Base-by-base conservation (phyloP, 2,888 invertebrate genomes). In the Chrysomela aeneicollis region DNA sequence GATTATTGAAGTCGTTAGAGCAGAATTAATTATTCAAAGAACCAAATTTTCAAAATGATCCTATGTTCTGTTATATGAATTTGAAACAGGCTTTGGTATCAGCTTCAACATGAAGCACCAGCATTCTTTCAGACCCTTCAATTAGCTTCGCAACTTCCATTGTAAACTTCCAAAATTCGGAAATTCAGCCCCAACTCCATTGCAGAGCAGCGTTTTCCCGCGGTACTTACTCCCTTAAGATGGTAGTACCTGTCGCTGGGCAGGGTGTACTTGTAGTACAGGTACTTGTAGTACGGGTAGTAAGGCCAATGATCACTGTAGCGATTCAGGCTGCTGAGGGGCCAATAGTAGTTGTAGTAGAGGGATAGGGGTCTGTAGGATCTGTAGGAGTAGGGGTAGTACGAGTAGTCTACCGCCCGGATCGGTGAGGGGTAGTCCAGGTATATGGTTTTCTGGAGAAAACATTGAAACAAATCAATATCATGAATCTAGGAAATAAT, bases 291-390 rank as follows among this genome's bases (percentile, higher is more conserved):
- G 64, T 74, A 73, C 6, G 73, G 72, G 58, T 72, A 71, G 60
- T 71, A 72, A 6, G 75, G 75, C 74, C 76, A 76, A 54, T 69
- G 66, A 46, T 67, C 70, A 35, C 67, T 63, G 64, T 74, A 76
- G 37, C 73, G 73, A 53, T 74, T 76, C 15, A 76, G 67, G 51
- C 74, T 74, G 65, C 73, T 74, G 21, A 74, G 51, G 22, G 76
- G 76, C 63, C 71, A 73, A 64, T 76, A 77, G 68, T 76, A 76
- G 61, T 76, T 71, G 59, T 76, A 74, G 66, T 75, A 74, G 21
- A 73, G 66, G 10, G 75, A 71, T 18, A 76, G 64, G 37, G 77
- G 77, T 61, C 73, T 71, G 61, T 74, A 76, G 49, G 71, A 67
- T 71, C 71, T 74, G 35, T 72, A 70, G 52, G 75, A 67, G 35